Base-by-base conservation (phyloP, 2,888 invertebrate species). In the Empis stercorea region DNA sequence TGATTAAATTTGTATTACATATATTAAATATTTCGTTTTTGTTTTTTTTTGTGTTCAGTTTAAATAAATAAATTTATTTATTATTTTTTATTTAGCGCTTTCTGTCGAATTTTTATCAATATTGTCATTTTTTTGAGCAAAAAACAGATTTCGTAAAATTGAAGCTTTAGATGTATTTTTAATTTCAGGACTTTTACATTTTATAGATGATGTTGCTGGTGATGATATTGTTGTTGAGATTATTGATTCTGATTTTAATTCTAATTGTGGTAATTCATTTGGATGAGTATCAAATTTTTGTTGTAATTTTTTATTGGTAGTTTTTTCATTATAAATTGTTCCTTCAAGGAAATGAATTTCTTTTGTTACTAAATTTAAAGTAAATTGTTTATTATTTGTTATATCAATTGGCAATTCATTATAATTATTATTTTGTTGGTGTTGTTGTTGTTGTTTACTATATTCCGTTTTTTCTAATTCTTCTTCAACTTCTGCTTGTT, bases 111-210 rank as follows among this genome's bases (percentile, higher is more conserved):
- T 27, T 20, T 20, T 20, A 27, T 7, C 9, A 27, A 27, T 23
- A 23, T 40, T 40, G 40, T 49, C 48, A 51, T 50, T 51, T 42
- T 52, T 53, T 51, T 50, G 52, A 49, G 53, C 52, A 48, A 58
- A 58, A 48, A 59, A 59, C 38, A 58, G 51, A 52, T 56, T 57
- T 43, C 59, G 48, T 44, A 59, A 46, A 38, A 57, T 56, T 36
- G 59, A 55, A 45, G 58, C 55, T 46, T 58, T 57, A 38, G 57
- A 58, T 44, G 54, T 54, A 23, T 46, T 53, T 34, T 53, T 53
- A 40, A 46, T 37, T 38, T 54, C 48, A 9, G 49, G 44, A 45
- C 43, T 48, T 14, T 20, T 16, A 30, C 44, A 36, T 15, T 40
- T 46, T 32, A 47, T 40, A 40, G 49, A 47, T n/a, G n/a, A n/a